phyloP scores from a whole-genome alignment of 2,888 invertebrate species.

The Xylocampa areola region DNA sequence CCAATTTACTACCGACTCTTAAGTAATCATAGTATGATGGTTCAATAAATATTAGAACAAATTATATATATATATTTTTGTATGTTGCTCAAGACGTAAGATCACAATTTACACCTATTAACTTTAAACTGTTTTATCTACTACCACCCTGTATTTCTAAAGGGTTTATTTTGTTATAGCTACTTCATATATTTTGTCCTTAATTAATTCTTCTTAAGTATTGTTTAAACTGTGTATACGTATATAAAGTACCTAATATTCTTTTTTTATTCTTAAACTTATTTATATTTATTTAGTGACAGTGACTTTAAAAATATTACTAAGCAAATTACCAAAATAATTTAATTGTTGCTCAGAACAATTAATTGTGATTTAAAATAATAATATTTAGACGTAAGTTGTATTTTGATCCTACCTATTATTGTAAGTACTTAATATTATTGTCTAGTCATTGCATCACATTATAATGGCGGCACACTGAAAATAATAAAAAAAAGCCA shows the following conservation, averaged over 20 bases:
- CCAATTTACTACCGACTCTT: too few species aligned
- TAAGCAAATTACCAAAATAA: constrained; percentile 55
- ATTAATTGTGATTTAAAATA: constrained; percentile 54
- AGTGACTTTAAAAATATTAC: constrained; percentile 23
- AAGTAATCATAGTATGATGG: too few species aligned
- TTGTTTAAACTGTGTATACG: too few species aligned
- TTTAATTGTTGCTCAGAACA: constrained; percentile 41
- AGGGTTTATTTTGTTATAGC: neutral
- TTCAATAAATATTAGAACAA: constrained; percentile 10
- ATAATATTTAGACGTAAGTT: constrained; percentile 19
- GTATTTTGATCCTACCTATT: constrained; percentile 42
- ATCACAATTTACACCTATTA: constrained; percentile 6
- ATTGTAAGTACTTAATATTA: constrained; percentile 52
- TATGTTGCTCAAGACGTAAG: constrained; percentile 27
- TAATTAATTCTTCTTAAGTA: too few species aligned
- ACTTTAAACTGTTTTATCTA: neutral
- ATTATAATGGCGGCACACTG: constrained; percentile 29
- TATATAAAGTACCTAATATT: too few species aligned
- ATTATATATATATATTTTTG: constrained; percentile 1
- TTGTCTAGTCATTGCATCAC: constrained; percentile 73
- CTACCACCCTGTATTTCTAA: neutral
- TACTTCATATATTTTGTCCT: neutral
- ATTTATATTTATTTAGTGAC: constrained; percentile 9
- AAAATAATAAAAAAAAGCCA: neutral
- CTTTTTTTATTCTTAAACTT: too few species aligned